Percentiles rank a stretch among this genome's conserved stretches.
These are phyloP conservation scores for Xestia xanthographa DNA, from an alignment of 2,888 invertebrate species.

Conservation along the genomic window DNA sequence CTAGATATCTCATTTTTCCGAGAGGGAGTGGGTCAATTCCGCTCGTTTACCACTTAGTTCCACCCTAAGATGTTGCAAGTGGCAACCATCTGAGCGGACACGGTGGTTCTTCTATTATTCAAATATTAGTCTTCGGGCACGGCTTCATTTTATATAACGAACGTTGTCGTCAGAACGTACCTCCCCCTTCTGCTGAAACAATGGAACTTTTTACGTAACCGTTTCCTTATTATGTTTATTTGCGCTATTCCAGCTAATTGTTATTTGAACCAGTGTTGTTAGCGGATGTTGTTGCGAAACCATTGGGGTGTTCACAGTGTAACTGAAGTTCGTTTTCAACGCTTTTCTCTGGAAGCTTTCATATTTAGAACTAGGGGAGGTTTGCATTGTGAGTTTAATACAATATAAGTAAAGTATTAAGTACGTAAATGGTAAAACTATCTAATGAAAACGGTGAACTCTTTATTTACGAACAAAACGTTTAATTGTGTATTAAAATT, in stretches of 20 bases:
- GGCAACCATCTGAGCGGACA: slow-evolving; percentile 61
- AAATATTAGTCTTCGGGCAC: slow-evolving; percentile 73
- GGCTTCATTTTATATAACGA: slow-evolving; percentile 66
- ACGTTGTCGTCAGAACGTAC: slow-evolving; percentile 41
- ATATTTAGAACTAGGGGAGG: neutral
- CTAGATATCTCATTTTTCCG: neutral
- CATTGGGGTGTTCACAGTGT: slow-evolving; percentile 15
- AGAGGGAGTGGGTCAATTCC: neutral
- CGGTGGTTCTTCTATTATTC: slow-evolving; percentile 67
- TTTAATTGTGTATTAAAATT: neutral
- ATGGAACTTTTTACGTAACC: slow-evolving; percentile 36
- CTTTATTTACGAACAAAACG: neutral
- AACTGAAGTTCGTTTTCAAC: slow-evolving; percentile 12
- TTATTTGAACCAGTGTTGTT: slow-evolving; percentile 31
- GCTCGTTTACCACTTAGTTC: slow-evolving; percentile 23
- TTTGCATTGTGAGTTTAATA: slow-evolving; percentile 14
- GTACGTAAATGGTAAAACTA: too few relatives aligned
- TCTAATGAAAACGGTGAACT: neutral
- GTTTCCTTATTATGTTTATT: slow-evolving; percentile 39
- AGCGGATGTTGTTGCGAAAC: slow-evolving; percentile 10
- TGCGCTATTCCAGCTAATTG: slow-evolving; percentile 25
- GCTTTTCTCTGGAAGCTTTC: slow-evolving; percentile 2
- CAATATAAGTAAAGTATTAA: neutral
- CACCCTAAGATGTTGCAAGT: slow-evolving; percentile 51
- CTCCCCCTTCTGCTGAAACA: slow-evolving; percentile 43